Evolutionary conservation across 2,888 invertebrate species (phyloP).

Genomic region (Hemithea aestivaria): DNA sequence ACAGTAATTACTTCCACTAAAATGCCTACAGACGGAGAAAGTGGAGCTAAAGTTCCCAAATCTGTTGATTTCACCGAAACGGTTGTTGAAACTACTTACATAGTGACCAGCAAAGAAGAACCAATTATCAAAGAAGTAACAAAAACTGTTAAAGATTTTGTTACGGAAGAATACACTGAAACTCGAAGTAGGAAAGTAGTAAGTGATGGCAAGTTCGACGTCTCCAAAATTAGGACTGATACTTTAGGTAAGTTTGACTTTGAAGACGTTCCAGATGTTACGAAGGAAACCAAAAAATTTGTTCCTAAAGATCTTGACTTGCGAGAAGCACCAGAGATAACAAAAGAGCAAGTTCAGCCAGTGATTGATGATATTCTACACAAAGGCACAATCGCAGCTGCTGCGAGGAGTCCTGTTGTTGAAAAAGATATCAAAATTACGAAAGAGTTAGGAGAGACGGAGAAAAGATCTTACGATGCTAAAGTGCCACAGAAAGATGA

Average conservation of each 20-base stretch:
- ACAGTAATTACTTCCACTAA: conserved; percentile 6
- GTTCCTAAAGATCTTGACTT: conserved; percentile 47
- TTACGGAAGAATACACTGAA: conserved; percentile 33
- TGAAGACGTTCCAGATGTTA: conserved; percentile 38
- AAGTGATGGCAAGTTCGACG: conserved; percentile 55
- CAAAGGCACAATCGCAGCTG: conserved; percentile 60
- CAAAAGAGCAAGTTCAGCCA: conserved; percentile 65
- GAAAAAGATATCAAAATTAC: conserved; percentile 65
- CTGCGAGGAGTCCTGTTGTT: conserved; percentile 54
- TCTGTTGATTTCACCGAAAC: conserved; percentile 38
- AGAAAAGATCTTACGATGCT: conserved; percentile 69
- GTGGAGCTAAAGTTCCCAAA: neutral
- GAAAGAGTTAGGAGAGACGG: conserved; percentile 61
- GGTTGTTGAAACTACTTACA: conserved; percentile 43
- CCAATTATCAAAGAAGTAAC: conserved; percentile 34
- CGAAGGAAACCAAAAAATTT: conserved; percentile 42
- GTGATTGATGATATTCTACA: conserved; percentile 69
- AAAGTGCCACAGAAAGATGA: conserved; percentile 70
- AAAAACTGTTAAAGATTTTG: conserved; percentile 35
- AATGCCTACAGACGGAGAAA: conserved; percentile 1
- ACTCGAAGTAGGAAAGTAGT: conserved; percentile 30
- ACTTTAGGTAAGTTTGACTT: conserved; percentile 62
- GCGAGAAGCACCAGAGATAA: conserved; percentile 52
- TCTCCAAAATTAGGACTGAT: conserved; percentile 64
- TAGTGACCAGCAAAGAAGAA: conserved; percentile 34